Evolutionary conservation across 2,113 vertebrate species (phyloP), one percentile per base, ranked within the genome.

Genomic region (Pelodiscus sinensis): DNA sequence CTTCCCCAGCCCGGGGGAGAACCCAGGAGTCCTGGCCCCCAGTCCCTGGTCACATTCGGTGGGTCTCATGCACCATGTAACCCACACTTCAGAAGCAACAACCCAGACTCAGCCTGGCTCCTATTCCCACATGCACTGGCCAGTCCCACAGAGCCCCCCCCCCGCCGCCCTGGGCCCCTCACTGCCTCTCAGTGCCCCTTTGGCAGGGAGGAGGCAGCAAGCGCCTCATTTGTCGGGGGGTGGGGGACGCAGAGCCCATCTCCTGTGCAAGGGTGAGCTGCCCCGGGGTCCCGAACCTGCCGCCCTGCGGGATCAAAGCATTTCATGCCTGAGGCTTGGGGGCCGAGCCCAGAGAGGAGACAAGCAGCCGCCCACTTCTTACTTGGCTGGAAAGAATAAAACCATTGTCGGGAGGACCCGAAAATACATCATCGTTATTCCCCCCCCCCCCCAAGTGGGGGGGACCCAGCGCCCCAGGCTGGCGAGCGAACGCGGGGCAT

Each of bases 301-400:
- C 81, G 91, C 95, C 96, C 57, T 85, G 80, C 94, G 87, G 93
- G 92, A 91, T 62, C 57, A 78, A 29, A 87, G n/a, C 77, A 79
- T 80, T 86, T 56, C 87, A 86, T 18, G 50, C 83, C 44, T 38
- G 4, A 88, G 68, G 38, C 31, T 77, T 1, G 60, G 68, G 78
- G 81, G 54, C 38, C 82, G 84, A 52, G 79, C 27, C 83, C 1
- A 71, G 29, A 85, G 88, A 79, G 85, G 79, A 77, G 6, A 29
- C 13, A 13, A 65, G 60, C 29, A 7, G 29, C 29, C 12, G 3
- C 7, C 16, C 62, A 65, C 27, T 4, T 29, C 27, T n/a, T 15
- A 31, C 29, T 31, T 13, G 5, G 29, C 14, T 65, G 14, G 60
- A 31, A 31, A 65, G 2, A 29, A 31, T 65, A 31, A n/a, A 65